phyloP scores from a whole-genome alignment of 2,888 invertebrate genomes.

The Baronia brevicornis region DNA sequence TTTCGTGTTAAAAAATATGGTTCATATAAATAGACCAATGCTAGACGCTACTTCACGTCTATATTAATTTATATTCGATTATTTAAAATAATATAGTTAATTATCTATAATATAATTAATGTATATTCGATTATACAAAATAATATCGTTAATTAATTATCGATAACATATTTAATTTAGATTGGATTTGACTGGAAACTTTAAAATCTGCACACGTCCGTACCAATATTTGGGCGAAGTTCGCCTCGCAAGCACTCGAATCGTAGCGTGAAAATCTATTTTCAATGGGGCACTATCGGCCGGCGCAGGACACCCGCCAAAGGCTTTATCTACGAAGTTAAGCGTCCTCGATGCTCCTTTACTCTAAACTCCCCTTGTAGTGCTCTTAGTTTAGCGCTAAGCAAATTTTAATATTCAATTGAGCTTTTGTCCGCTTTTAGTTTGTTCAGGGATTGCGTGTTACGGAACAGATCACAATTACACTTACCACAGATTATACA shows the following conservation, averaged over 20 bases:
- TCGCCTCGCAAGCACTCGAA: slow-evolving; percentile 47
- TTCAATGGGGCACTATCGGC: slow-evolving; percentile 71
- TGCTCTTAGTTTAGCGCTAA: slow-evolving; percentile 57
- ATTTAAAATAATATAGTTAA: too few relatives aligned
- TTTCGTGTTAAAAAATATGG: too few relatives aligned
- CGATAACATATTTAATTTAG: too few relatives aligned
- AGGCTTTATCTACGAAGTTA: slow-evolving; percentile 66
- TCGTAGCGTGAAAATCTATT: slow-evolving; percentile 73
- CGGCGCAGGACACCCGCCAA: slow-evolving; percentile 56
- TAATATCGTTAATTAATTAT: too few relatives aligned
- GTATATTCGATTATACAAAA: too few relatives aligned
- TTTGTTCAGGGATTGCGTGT: slow-evolving; percentile 26
- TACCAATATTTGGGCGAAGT: slow-evolving; percentile 61
- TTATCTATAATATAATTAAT: slow-evolving; percentile 1
- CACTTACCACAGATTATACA: slow-evolving; percentile 8
- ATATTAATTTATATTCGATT: too few relatives aligned
- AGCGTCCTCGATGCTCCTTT: slow-evolving; percentile 53
- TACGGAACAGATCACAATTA: slow-evolving; percentile 20
- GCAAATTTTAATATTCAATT: slow-evolving; percentile 74
- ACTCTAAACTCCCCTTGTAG: slow-evolving; percentile 50
- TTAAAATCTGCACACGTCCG: slow-evolving; percentile 9
- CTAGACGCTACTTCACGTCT: too few relatives aligned
- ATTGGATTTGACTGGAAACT: too few relatives aligned
- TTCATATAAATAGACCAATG: too few relatives aligned
- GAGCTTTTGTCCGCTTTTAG: slow-evolving; percentile 43